These are phyloP conservation scores for Silurus aristotelis DNA, from an alignment of 2,797 vertebrate species.

Conservation along the genomic window DNA sequence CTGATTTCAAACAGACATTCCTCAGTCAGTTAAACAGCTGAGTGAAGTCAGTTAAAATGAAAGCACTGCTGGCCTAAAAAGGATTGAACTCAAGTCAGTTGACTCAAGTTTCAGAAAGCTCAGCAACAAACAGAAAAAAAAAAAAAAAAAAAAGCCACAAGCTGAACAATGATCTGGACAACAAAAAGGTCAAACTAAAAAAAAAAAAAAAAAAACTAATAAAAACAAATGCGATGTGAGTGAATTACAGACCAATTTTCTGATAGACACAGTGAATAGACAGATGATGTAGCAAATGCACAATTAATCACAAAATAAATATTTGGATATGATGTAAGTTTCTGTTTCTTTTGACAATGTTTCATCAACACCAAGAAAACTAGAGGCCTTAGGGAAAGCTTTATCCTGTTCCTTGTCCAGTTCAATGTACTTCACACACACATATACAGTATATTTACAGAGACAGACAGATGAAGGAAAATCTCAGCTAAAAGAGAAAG, in stretches of 20 bases:
- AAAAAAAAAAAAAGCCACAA: conserved; percentile 41
- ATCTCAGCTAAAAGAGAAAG: conserved; percentile 37
- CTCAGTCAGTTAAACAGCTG: neutral
- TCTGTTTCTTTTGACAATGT: neutral
- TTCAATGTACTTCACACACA: conserved; percentile 65
- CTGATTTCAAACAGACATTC: conserved; percentile 55
- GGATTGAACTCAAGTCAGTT: conserved; percentile 47
- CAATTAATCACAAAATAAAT: neutral
- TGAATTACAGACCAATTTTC: conserved; percentile 1
- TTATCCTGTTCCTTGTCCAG: conserved; percentile 59
- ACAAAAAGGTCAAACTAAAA: conserved; percentile 1
- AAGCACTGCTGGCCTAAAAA: conserved; percentile 54
- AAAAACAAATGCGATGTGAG: conserved; percentile 18
- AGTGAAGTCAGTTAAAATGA: neutral
- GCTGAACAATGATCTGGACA: conserved; percentile 75
- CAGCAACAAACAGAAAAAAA: conserved; percentile 40
- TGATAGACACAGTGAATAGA: neutral
- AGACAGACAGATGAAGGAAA: conserved; percentile 27
- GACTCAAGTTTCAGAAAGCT: conserved; percentile 54
- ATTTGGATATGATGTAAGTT: neutral
- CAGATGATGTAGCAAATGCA: neutral
- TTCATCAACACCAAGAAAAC: neutral
- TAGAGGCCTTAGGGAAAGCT: neutral
- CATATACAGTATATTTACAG: conserved; percentile 37
- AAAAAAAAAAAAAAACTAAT: neutral